These are phyloP conservation scores for Bambusicola thoracicus DNA, from an alignment of 2,113 vertebrate genomes.

Conservation along the genomic window DNA sequence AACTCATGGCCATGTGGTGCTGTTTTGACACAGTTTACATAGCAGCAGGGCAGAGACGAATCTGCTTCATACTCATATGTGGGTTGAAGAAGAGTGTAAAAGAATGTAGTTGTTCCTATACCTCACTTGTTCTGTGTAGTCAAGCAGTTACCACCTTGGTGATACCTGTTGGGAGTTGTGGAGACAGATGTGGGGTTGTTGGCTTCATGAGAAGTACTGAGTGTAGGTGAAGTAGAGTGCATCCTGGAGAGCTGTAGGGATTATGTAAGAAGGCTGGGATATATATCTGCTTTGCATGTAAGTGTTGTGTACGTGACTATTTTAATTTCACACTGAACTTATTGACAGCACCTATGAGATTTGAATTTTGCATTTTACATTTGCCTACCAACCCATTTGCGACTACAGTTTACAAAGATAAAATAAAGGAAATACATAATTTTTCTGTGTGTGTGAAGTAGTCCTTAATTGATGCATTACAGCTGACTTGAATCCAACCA, in stretches of 20 bases:
- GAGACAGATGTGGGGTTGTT: not conserved
- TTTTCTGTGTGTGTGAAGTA: not conserved
- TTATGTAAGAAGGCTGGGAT: not conserved
- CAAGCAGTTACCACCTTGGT: not conserved
- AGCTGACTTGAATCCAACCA: not conserved
- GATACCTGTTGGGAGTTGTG: not conserved
- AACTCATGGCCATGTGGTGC: not conserved
- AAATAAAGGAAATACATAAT: not conserved
- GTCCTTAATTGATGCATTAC: not conserved
- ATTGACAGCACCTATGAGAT: not conserved
- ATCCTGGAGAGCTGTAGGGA: not conserved
- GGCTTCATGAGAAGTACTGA: not conserved
- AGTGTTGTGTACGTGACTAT: not conserved
- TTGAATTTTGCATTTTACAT: not conserved
- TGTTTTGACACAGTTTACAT: not conserved
- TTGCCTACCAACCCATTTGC: not conserved
- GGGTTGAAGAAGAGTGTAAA: not conserved
- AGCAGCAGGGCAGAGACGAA: not conserved
- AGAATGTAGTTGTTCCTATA: not conserved
- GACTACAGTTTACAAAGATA: not conserved
- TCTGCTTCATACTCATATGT: not conserved
- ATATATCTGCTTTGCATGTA: not conserved
- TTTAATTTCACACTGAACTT: not conserved
- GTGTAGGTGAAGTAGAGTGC: not conserved
- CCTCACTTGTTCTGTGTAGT: not conserved